Percentiles rank a stretch among this genome's conserved stretches.
Evolutionary conservation across 2,888 invertebrate genomes (phyloP).

Genomic region (Drosophila monieri): DNA sequence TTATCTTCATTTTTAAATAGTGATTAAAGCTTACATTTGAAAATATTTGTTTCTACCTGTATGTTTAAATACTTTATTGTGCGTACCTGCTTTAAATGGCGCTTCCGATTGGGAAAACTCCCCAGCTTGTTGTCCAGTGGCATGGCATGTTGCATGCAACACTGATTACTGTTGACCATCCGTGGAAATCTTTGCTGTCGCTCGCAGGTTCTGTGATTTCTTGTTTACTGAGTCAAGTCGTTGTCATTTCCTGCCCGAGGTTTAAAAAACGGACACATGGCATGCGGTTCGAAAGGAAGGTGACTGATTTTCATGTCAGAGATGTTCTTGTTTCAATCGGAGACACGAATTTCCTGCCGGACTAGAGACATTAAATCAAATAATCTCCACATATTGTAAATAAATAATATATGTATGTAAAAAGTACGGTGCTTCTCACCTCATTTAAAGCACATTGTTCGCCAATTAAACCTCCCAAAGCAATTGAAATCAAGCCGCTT

Average conservation of each 20-base stretch:
- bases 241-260: conserved; percentile 31
- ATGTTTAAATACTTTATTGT: neutral
- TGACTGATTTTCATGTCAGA: conserved; percentile 26
- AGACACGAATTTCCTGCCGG: conserved; percentile 56
- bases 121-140: conserved; percentile 10
- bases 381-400: neutral
- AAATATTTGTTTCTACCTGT: neutral
- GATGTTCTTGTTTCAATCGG: conserved; percentile 19
- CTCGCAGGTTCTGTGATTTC: conserved; percentile 51
- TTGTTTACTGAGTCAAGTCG: conserved; percentile 47
- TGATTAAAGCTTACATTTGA: neutral
- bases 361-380: neutral
- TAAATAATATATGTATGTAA: neutral
- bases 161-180: conserved; percentile 34
- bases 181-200: conserved; percentile 26
- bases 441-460: conserved; percentile 6
- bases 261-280: conserved; percentile 6
- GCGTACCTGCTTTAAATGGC: conserved; percentile 59
- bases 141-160: conserved; percentile 43
- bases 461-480: conserved; percentile 35
- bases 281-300: conserved; percentile 13
- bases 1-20: neutral
- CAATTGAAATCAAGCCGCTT: conserved; percentile 49
- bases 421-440: neutral
- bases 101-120: conserved; percentile 27